phyloP scores from a whole-genome alignment of 2,888 invertebrate species.

The Epistrophe grossulariae region DNA sequence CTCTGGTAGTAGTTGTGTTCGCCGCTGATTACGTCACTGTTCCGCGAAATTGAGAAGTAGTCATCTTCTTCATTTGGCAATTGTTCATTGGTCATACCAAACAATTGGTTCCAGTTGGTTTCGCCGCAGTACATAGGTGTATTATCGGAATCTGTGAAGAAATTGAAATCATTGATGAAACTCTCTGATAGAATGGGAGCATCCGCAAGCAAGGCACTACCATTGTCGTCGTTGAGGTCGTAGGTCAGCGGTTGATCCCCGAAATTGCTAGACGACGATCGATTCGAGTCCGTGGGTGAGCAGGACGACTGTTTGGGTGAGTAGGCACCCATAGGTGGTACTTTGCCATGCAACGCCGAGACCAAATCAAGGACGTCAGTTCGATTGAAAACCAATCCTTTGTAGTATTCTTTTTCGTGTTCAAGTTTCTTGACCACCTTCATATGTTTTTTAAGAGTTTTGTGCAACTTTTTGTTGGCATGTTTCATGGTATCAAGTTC shows the following conservation, averaged over 20 bases:
- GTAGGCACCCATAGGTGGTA: background rate
- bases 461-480: conserved; percentile 84
- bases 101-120: conserved; percentile 63
- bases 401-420: conserved; percentile 85
- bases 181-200: conserved; percentile 63
- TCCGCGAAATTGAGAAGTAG: background rate
- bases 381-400: conserved; percentile 85
- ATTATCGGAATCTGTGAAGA: conserved; percentile 72
- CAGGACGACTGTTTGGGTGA: conserved; percentile 48
- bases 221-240: conserved; percentile 75
- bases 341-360: conserved; percentile 82
- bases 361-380: conserved; percentile 85
- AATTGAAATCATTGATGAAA: conserved; percentile 70
- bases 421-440: conserved; percentile 84
- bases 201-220: conserved; percentile 75
- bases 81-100: conserved; percentile 40
- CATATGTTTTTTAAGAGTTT: conserved; percentile 84
- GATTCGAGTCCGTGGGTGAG: conserved; percentile 75
- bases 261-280: conserved; percentile 52
- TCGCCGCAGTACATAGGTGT: conserved; percentile 46
- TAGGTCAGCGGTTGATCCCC: conserved; percentile 67
- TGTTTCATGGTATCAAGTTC: conserved; percentile 83
- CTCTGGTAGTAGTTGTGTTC: conserved; percentile 77
- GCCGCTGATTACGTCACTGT: conserved; percentile 42
- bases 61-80: conserved; percentile 38